Conservation (phyloP, 2,888 invertebrate genomes). For the Lithophane leautieri region DNA sequence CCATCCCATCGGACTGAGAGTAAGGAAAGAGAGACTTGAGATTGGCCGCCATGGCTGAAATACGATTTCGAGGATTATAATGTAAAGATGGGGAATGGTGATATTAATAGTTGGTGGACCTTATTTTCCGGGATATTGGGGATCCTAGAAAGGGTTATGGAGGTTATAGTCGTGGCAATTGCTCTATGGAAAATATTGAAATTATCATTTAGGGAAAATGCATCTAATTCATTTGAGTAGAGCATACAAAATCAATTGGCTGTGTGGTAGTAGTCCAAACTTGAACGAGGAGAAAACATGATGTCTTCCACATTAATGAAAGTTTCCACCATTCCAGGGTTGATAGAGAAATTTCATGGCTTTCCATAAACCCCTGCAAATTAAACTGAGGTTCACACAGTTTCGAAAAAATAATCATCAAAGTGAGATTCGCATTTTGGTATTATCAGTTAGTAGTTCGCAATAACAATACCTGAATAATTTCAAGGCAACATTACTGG, state of each 20-base stretch:
- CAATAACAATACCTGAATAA: constrained; percentile 19
- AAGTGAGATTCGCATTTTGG: background rate
- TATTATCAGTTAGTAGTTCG: background rate
- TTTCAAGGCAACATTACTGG: constrained; percentile 29
- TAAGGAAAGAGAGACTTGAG: no score
- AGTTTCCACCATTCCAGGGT: background rate
- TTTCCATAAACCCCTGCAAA: background rate
- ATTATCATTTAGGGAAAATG: background rate
- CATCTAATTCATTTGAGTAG: background rate
- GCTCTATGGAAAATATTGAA: no score
- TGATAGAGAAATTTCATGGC: background rate
- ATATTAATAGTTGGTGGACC: no score
- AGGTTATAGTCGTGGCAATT: no score
- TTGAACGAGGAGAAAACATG: background rate
- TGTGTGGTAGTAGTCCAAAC: background rate
- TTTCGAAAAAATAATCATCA: background rate
- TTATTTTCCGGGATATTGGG: no score
- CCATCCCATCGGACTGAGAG: no score
- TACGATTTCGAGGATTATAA: no score
- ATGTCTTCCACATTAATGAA: background rate
- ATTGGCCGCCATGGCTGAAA: no score
- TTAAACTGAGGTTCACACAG: no score
- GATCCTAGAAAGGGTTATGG: no score
- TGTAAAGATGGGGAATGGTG: no score
- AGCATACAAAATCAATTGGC: background rate